phyloP scores from a whole-genome alignment of 2,113 vertebrate genomes.

The Hystrix cristata region DNA sequence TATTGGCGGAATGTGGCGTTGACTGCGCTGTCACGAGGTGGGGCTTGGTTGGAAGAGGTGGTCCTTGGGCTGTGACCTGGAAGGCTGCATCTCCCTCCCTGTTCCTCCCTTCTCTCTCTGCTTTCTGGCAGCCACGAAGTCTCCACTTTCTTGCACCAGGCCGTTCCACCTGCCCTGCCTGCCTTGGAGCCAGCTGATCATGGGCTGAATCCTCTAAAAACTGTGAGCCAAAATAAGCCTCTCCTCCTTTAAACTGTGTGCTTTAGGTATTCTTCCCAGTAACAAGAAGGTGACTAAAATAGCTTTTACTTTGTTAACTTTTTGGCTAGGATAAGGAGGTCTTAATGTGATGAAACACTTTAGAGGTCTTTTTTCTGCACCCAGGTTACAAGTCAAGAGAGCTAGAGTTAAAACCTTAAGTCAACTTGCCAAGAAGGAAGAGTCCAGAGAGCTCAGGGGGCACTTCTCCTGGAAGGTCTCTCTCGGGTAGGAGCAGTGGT shows the following conservation, averaged over 20 bases:
- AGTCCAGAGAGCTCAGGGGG: too few relatives aligned
- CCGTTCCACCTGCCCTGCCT: neutral
- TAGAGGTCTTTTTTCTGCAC: neutral
- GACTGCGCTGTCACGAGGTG: too few relatives aligned
- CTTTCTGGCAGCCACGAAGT: neutral
- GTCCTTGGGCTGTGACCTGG: too few relatives aligned
- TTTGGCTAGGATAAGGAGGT: neutral
- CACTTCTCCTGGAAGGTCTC: too few relatives aligned
- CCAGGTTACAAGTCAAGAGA: neutral
- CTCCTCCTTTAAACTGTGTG: neutral
- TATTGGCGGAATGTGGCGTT: neutral
- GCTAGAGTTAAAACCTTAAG: neutral
- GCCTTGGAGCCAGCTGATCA: neutral
- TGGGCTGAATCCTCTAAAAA: neutral
- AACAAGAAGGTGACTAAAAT: neutral
- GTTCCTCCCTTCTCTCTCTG: neutral
- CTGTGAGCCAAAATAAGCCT: neutral
- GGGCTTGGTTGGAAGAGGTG: neutral
- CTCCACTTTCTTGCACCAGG: neutral
- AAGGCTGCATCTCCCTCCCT: neutral
- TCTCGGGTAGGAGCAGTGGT: neutral
- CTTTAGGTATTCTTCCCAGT: neutral
- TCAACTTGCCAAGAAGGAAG: neutral
- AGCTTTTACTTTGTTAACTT: neutral
- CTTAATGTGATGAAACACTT: neutral